phyloP scores from a whole-genome alignment of 2,113 vertebrate species.

The Okapia johnstoni region DNA sequence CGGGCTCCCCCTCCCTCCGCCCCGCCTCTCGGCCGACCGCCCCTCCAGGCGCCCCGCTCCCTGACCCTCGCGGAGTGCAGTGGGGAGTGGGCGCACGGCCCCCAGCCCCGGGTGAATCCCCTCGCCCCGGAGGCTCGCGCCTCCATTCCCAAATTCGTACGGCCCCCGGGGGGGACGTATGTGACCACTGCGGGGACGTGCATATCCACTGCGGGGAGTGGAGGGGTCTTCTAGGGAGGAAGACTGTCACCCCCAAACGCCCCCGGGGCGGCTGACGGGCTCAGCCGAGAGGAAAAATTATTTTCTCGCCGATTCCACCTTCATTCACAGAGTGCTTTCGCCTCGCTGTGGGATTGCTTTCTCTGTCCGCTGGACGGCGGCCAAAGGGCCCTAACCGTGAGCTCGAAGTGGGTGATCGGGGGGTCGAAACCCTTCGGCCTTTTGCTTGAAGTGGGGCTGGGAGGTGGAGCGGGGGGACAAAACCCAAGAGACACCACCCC shows the following conservation, averaged over 20 bases:
- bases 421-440: constrained; percentile 36
- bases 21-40: neutral
- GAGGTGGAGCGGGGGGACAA: neutral
- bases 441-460: neutral
- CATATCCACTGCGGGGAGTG: neutral
- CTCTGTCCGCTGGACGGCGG: neutral
- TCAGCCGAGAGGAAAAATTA: neutral
- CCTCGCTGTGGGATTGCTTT: neutral
- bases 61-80: neutral
- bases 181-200: neutral
- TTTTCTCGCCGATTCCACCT: neutral
- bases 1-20: neutral
- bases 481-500: neutral
- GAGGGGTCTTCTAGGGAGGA: neutral
- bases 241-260: neutral
- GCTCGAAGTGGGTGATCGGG: neutral
- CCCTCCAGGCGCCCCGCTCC: neutral
- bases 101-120: neutral
- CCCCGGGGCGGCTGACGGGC: neutral
- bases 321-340: neutral
- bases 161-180: neutral
- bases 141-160: neutral
- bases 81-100: neutral
- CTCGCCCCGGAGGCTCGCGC: neutral
- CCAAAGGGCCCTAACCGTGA: neutral